phyloP scores from a whole-genome alignment of 2,113 vertebrate genomes.

The Dromiciops gliroides region DNA sequence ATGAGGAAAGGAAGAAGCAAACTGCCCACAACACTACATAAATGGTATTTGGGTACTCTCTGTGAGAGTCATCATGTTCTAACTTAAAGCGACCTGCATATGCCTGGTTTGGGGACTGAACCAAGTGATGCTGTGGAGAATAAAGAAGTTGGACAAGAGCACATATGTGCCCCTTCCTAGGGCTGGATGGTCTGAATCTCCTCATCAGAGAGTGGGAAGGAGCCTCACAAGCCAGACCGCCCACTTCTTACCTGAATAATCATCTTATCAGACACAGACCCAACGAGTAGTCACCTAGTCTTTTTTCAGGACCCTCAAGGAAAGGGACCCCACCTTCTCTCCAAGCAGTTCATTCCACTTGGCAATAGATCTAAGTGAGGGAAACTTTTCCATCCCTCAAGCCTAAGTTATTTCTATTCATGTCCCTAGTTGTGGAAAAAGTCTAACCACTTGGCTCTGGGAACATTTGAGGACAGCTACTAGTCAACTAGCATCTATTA shows the following conservation, averaged over 20 bases:
- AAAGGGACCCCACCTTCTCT: background rate
- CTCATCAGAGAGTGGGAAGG: background rate
- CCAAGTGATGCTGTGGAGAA: too few species aligned
- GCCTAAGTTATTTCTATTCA: too few species aligned
- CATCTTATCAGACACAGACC: background rate
- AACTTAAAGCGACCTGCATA: background rate
- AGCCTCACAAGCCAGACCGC: background rate
- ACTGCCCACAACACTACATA: background rate
- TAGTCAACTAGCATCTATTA: background rate
- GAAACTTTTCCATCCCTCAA: too few species aligned
- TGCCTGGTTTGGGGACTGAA: too few species aligned
- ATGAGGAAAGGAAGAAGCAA: background rate
- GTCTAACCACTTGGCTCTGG: too few species aligned
- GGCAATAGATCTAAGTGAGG: too few species aligned
- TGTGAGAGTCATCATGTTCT: background rate
- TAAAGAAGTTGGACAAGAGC: background rate
- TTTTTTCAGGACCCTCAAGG: background rate
- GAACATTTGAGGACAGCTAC: too few species aligned
- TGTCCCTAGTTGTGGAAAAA: too few species aligned
- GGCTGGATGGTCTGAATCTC: background rate
- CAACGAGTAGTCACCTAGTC: too few species aligned
- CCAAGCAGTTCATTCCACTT: too few species aligned
- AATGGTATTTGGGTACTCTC: background rate
- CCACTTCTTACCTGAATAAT: background rate
- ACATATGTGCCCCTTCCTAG: background rate